Conservation (phyloP, 2,888 invertebrate genomes). For the Chironomus riparius region DNA sequence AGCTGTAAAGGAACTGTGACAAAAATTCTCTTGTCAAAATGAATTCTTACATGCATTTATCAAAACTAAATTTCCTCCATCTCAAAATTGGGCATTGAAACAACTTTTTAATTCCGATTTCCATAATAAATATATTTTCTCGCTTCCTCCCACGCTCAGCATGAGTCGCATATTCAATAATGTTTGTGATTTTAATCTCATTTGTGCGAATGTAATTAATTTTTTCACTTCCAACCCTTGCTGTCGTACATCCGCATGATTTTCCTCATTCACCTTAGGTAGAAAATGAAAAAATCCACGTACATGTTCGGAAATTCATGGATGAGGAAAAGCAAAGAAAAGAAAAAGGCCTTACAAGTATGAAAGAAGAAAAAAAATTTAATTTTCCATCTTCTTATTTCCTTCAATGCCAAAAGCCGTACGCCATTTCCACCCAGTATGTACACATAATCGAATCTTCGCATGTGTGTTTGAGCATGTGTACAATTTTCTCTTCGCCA, state of each 20-base stretch:
- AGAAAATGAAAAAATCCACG: no score
- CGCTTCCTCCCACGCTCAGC: not conserved
- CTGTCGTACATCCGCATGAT: not conserved
- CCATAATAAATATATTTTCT: not conserved
- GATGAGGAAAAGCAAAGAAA: not conserved
- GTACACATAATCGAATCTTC: slow-evolving; percentile 17
- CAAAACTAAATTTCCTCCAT: no score
- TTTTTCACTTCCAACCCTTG: not conserved
- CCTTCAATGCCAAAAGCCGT: not conserved
- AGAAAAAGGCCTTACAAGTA: not conserved
- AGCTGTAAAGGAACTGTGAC: not conserved
- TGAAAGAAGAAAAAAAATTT: not conserved
- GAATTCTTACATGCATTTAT: not conserved
- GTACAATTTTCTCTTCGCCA: slow-evolving; percentile 17
- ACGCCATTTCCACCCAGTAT: slow-evolving; percentile 8
- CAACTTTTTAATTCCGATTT: not conserved
- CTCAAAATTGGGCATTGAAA: not conserved
- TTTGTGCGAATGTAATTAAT: slow-evolving; percentile 5
- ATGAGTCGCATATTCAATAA: not conserved
- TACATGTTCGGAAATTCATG: no score
- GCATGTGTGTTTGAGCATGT: slow-evolving; percentile 18
- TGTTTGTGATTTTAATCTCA: slow-evolving; percentile 6
- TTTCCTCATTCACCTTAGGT: no score
- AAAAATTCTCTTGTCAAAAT: not conserved
- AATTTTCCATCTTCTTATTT: not conserved